Evolutionary conservation across 35 echinoderm and acorn worm genomes (phyloP), one percentile per base, ranked within the genome.

Genomic region (Eucidaris tribuloides): DNA sequence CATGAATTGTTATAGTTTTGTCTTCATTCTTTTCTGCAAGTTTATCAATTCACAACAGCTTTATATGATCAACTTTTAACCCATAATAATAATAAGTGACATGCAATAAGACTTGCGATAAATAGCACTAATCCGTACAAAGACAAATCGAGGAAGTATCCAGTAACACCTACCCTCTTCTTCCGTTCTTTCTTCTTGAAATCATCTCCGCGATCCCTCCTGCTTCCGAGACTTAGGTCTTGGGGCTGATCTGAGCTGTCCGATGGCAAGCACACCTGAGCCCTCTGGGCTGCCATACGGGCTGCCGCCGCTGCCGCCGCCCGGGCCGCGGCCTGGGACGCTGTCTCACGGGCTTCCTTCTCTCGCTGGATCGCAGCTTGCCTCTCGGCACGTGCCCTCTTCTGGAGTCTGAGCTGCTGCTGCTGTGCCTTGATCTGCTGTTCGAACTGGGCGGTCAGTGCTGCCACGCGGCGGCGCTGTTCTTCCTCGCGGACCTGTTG

Each of bases 361-460:
- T 87, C 71, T 39, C 41, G 22, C 50, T 55, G 58, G 25, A 77
- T 29, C 49, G 54, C 70, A 45, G 84, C 80, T 65, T 88, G 71
- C 15, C 78, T 35, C 33, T 84, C 86, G 22, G 84, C 74, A 79
- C 86, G 29, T 42, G 91, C 78, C 43, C 63, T 92, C 54, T 98
- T 98, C 46, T 93, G 95, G 28, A 98, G 45, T 42, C 91, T 82
- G 11, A 98, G 83, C 42, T 98, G 95, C 13, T 83, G 86, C 40
- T 98, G 95, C 64, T 98, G 95, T 22, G 89, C 79, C 59, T 98
- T 98, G 59, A 98, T 98, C 52, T 98, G 90, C 46, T 98, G 91
- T 80, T 98, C 95, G 45, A 98, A 92, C 54, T 98, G 95, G 38
- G 82, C 58, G 1, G 90, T 98, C 64, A 98, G 62, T 52, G 92